Evolutionary conservation across 2,888 invertebrate genomes (phyloP).

Genomic region (Therioaphis trifolii): DNA sequence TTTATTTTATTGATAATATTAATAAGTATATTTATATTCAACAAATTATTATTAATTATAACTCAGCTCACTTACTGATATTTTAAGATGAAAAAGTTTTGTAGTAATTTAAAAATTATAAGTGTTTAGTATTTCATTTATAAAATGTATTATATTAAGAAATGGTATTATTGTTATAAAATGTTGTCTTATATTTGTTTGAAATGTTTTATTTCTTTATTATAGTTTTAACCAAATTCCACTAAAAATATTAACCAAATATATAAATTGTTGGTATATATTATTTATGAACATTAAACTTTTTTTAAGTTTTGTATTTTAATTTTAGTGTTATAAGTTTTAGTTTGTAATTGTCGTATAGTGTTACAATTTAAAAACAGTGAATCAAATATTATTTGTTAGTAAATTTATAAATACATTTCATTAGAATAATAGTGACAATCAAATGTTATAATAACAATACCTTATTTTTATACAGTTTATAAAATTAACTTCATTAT

Average conservation of each 20-base stretch:
- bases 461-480: constrained; percentile 40
- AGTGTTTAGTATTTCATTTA: too few relatives aligned
- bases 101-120: too few relatives aligned
- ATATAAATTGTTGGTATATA: not conserved
- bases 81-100: too few relatives aligned
- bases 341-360: constrained; percentile 8
- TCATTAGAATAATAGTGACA: constrained; percentile 48
- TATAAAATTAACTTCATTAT: not conserved
- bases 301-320: too few relatives aligned
- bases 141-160: too few relatives aligned
- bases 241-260: not conserved
- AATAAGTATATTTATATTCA: too few relatives aligned
- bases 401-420: not conserved
- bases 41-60: too few relatives aligned
- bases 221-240: not conserved
- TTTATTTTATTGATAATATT: too few relatives aligned
- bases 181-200: not conserved
- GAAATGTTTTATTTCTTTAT: not conserved
- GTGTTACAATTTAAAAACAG: not conserved
- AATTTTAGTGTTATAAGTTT: too few relatives aligned
- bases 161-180: not conserved
- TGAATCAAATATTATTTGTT: too few relatives aligned
- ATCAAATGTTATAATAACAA: constrained; percentile 17
- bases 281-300: too few relatives aligned
- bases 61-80: too few relatives aligned